Conservation (phyloP, 1,140 invertebrate species). For the Ips nitidus region DNA sequence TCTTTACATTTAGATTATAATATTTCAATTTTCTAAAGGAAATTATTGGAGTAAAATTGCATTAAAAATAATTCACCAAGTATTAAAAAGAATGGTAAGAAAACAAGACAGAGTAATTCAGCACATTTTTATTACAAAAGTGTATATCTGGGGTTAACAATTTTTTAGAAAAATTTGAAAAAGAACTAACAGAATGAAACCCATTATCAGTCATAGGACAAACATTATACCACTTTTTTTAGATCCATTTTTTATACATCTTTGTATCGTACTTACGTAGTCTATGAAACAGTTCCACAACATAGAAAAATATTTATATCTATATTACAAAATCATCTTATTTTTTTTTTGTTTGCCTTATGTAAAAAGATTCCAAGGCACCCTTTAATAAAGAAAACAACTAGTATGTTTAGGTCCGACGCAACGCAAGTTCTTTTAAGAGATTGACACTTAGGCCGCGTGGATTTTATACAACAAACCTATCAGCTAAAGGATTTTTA, state of each 20-base stretch:
- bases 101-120: too few species aligned
- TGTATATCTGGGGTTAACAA: conserved; percentile 46
- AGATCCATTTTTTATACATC: conserved; percentile 42
- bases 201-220: conserved; percentile 46
- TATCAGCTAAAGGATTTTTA: conserved; percentile 49
- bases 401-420: too few species aligned
- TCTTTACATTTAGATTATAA: too few species aligned
- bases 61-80: too few species aligned
- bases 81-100: too few species aligned
- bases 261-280: too few species aligned
- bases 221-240: conserved; percentile 47
- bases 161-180: conserved; percentile 46
- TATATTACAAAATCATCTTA: conserved; percentile 54
- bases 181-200: conserved; percentile 42
- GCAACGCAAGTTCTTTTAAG: too few species aligned
- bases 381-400: conserved; percentile 49
- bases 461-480: conserved; percentile 48
- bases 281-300: conserved; percentile 52
- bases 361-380: conserved; percentile 51
- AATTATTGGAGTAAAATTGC: too few species aligned
- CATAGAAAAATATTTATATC: conserved; percentile 56
- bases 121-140: conserved; percentile 44
- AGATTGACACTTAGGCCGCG: too few species aligned
- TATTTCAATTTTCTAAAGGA: too few species aligned
- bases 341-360: conserved; percentile 47